Evolutionary conservation across 2,113 vertebrate genomes (phyloP).

Genomic region (Pseudorasbora parva): DNA sequence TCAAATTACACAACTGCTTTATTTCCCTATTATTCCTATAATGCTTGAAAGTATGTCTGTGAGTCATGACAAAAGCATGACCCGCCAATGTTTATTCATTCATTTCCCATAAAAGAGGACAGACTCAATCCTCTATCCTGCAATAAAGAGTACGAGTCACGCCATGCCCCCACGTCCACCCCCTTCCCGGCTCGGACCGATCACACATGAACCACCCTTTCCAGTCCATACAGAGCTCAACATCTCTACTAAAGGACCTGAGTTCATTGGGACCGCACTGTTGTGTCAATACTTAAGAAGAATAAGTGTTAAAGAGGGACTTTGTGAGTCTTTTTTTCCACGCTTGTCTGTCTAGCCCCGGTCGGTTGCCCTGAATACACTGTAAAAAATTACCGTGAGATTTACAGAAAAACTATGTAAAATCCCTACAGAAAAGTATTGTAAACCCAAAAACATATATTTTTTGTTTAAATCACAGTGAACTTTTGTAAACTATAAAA

Average conservation of each 20-base stretch:
- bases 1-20: slow-evolving; percentile 37
- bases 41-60: slow-evolving; percentile 28
- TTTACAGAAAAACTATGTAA: slow-evolving; percentile 29
- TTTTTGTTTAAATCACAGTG: slow-evolving; percentile 32
- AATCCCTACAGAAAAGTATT: slow-evolving; percentile 32
- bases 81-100: slow-evolving; percentile 43
- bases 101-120: slow-evolving; percentile 32
- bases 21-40: slow-evolving; percentile 46
- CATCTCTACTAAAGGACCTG: slow-evolving; percentile 24
- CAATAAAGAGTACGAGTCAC: slow-evolving; percentile 51
- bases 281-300: slow-evolving; percentile 59
- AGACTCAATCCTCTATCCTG: slow-evolving; percentile 28
- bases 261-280: slow-evolving; percentile 24
- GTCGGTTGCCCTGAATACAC: slow-evolving; percentile 50
- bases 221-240: background rate
- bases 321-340: slow-evolving; percentile 41
- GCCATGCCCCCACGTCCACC: slow-evolving; percentile 31
- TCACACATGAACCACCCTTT: slow-evolving; percentile 22
- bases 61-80: slow-evolving; percentile 38
- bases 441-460: slow-evolving; percentile 1
- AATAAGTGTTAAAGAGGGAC: slow-evolving; percentile 53
- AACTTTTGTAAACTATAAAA: slow-evolving; percentile 33
- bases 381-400: slow-evolving; percentile 41
- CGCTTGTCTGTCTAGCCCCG: slow-evolving; percentile 53
- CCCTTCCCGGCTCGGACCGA: background rate